These are phyloP conservation scores for Amblyornis subalaris DNA, from an alignment of 2,113 vertebrate genomes.

Conservation along the genomic window DNA sequence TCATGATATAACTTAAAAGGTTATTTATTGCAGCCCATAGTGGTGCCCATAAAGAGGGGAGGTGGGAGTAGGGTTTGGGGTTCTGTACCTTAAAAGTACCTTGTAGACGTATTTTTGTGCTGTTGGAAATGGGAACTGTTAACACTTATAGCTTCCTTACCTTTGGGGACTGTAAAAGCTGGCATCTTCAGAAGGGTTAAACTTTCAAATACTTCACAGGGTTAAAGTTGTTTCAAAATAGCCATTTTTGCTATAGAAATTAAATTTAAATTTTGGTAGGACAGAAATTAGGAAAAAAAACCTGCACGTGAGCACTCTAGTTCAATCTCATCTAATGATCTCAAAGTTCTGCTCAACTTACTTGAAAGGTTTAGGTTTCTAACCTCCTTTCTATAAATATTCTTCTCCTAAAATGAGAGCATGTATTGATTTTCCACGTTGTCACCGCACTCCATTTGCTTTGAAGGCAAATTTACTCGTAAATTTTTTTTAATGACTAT, in stretches of 20 bases:
- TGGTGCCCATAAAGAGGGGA: background rate
- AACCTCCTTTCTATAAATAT: background rate
- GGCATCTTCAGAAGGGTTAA: constrained; percentile 19
- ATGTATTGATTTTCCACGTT: background rate
- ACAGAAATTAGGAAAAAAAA: background rate
- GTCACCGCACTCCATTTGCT: constrained; percentile 69
- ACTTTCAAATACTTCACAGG: background rate
- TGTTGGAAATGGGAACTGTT: background rate
- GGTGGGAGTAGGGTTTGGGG: background rate
- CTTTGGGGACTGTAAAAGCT: background rate
- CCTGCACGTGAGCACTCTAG: background rate
- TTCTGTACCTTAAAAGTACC: background rate
- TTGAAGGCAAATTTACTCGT: constrained; percentile 71
- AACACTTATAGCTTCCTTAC: background rate
- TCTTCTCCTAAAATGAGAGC: background rate
- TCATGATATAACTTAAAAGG: background rate
- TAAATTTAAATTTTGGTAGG: background rate
- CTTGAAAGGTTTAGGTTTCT: constrained; percentile 16
- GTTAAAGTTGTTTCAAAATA: background rate
- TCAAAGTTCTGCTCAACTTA: background rate
- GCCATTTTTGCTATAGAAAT: background rate
- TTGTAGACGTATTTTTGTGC: background rate
- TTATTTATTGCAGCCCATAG: background rate
- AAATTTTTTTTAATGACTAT: constrained; percentile 76
- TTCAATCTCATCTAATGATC: background rate